Conservation (phyloP, 2,888 invertebrate genomes). For the Archips xylosteana region DNA sequence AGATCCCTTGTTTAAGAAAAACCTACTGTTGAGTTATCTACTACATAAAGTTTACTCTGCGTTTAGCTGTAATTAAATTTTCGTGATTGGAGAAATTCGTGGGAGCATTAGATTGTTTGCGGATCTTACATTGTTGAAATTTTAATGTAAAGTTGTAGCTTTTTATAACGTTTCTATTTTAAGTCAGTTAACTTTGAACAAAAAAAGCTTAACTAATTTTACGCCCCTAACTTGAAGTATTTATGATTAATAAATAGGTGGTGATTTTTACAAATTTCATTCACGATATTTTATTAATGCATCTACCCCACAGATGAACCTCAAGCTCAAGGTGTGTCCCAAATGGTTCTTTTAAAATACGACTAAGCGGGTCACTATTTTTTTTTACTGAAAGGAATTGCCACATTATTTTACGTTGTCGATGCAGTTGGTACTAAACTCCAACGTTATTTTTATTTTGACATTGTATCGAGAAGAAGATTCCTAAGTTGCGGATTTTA, state of each 20-base stretch:
- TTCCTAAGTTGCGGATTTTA: too few species aligned
- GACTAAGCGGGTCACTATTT: too few species aligned
- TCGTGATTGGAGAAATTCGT: conserved; percentile 52
- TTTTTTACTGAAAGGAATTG: too few species aligned
- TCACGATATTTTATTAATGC: too few species aligned
- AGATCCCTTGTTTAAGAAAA: conserved; percentile 60
- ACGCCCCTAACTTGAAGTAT: conserved; percentile 1
- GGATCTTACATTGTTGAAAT: conserved; percentile 34
- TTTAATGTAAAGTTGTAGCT: conserved; percentile 31
- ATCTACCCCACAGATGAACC: not conserved
- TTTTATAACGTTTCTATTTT: conserved; percentile 34
- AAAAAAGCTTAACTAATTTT: conserved; percentile 26
- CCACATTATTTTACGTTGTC: too few species aligned
- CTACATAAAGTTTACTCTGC: conserved; percentile 56
- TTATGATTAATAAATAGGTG: too few species aligned
- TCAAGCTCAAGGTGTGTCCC: not conserved
- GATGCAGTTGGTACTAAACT: too few species aligned
- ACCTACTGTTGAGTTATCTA: conserved; percentile 54
- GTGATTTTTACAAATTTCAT: too few species aligned
- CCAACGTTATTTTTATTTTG: too few species aligned
- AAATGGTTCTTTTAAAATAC: too few species aligned
- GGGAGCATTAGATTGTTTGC: conserved; percentile 38
- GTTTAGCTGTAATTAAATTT: conserved; percentile 59
- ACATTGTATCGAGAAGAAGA: too few species aligned
- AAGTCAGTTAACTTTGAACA: conserved; percentile 12